A percentile compares a stretch with the other conserved stretches of the same genome.
Conservation (phyloP, 35 echinoderm and acorn worm genomes). For the Apostichopus japonicus region DNA sequence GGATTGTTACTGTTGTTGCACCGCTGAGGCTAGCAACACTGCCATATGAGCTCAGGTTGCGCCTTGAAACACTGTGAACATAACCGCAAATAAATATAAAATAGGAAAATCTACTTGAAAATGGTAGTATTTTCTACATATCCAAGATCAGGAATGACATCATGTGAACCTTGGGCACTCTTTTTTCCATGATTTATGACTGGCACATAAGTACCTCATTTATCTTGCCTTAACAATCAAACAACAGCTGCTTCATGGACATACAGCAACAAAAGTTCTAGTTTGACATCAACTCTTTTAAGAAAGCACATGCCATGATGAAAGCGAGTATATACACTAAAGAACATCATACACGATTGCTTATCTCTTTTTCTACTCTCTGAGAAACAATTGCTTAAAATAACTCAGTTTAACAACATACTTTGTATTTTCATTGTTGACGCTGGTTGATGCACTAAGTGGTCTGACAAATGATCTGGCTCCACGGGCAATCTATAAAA, state of each 20-base stretch:
- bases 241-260: not conserved
- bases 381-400: too few species aligned
- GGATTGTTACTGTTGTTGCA: constrained; percentile 36
- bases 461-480: constrained; percentile 79
- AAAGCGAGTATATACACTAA: too few species aligned
- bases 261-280: not conserved
- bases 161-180: too few species aligned
- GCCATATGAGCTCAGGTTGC: constrained; percentile 68
- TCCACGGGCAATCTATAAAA: constrained; percentile 76
- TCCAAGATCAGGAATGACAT: too few species aligned
- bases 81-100: not conserved
- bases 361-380: too few species aligned
- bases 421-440: constrained; percentile 66
- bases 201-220: not conserved
- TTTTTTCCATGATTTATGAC: not conserved
- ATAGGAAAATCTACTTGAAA: too few species aligned
- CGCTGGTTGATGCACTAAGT: constrained; percentile 75
- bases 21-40: constrained; percentile 71
- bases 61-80: constrained; percentile 63
- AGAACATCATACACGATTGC: too few species aligned
- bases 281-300: too few species aligned
- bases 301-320: too few species aligned
- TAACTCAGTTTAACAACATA: not conserved
- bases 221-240: not conserved
- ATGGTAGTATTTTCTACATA: too few species aligned